Conservation (phyloP, 2,888 invertebrate genomes). For the Erpobdella octoculata region DNA sequence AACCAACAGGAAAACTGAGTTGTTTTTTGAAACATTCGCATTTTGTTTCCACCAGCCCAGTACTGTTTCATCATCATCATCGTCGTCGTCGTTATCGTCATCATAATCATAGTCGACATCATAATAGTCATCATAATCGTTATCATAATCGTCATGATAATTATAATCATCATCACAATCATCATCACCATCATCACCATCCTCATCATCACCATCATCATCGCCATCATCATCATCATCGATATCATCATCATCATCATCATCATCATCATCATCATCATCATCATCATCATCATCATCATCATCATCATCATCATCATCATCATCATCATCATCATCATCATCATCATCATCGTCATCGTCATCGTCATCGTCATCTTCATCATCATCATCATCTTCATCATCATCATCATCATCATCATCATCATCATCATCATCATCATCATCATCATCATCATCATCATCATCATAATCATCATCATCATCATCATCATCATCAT, state of each 20-base stretch:
- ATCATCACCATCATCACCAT: constrained; percentile 29
- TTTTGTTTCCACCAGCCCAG: too few species aligned
- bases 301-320: not conserved
- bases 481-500: constrained; percentile 29
- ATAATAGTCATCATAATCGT: constrained; percentile 27
- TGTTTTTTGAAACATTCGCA: too few species aligned
- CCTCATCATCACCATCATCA: constrained; percentile 18
- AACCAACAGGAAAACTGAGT: too few species aligned
- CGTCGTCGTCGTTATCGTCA: constrained; percentile 26
- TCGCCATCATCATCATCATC: constrained; percentile 19
- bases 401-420: constrained; percentile 31
- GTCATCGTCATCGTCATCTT: constrained; percentile 26
- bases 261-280: constrained; percentile 23
- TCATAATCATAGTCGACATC: constrained; percentile 25
- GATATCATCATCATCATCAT: constrained; percentile 23
- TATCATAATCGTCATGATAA: constrained; percentile 26
- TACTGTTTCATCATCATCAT: constrained; percentile 14
- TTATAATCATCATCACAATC: constrained; percentile 29
- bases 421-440: constrained; percentile 22
- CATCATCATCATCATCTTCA: constrained; percentile 29
- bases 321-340: not conserved
- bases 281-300: constrained; percentile 3
- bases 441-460: constrained; percentile 29
- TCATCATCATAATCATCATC: constrained; percentile 30
- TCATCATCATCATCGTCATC: constrained; percentile 24